Percentiles rank a stretch among this genome's conserved stretches.
Evolutionary conservation across 2,113 vertebrate genomes (phyloP).

Genomic region (Colistium nudipinnis): DNA sequence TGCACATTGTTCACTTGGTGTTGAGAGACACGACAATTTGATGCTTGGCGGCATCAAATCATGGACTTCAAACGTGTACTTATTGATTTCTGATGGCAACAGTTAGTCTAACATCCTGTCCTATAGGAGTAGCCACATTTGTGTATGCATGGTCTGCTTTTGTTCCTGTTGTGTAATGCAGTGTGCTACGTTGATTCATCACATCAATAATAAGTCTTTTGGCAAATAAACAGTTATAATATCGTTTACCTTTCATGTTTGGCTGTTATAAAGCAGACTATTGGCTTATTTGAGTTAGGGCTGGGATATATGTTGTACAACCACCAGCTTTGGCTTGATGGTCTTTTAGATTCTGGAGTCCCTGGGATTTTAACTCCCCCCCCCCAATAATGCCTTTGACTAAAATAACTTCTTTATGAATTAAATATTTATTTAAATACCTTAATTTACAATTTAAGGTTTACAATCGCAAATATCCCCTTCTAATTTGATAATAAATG

Average conservation of each 20-base stretch:
- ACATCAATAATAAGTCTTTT: background rate
- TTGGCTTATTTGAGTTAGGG: background rate
- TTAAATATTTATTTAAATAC: too few species aligned
- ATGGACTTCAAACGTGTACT: conserved; percentile 1
- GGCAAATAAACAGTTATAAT: too few species aligned
- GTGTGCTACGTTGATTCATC: background rate
- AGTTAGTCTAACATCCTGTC: background rate
- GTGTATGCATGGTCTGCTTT: fast-evolving
- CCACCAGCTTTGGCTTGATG: too few species aligned
- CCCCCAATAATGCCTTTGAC: too few species aligned
- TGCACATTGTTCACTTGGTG: conserved; percentile 25
- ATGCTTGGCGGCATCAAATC: conserved; percentile 26
- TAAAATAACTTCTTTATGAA: too few species aligned
- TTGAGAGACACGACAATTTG: conserved; percentile 36
- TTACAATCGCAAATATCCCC: background rate
- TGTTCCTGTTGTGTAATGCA: background rate
- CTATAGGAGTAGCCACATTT: background rate
- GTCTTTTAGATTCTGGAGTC: too few species aligned
- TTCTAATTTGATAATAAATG: background rate
- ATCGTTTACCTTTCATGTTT: too few species aligned
- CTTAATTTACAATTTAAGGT: background rate
- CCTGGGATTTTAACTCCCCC: too few species aligned
- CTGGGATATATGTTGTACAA: background rate
- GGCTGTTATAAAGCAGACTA: background rate
- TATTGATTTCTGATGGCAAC: background rate